A percentile compares a stretch with the other conserved stretches of the same genome.
These are phyloP conservation scores for Eilema sororculum DNA, from an alignment of 2,888 invertebrate species.

Conservation along the genomic window DNA sequence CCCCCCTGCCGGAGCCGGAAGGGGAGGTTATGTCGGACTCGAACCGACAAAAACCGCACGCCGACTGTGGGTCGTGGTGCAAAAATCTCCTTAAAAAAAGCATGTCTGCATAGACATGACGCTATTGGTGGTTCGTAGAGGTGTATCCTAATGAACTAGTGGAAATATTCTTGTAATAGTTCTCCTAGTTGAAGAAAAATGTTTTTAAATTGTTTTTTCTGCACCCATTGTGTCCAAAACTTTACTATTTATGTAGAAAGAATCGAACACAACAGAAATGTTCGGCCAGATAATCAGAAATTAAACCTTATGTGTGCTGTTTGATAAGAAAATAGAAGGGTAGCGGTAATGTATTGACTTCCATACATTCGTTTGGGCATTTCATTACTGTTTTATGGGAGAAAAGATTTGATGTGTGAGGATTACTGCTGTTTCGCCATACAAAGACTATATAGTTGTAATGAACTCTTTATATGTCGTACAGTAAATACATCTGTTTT, in stretches of 20 bases:
- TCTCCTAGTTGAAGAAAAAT: background rate
- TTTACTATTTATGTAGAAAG: constrained; percentile 38
- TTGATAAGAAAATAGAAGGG: constrained; percentile 45
- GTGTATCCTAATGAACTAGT: background rate
- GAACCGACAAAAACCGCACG: too few relatives aligned
- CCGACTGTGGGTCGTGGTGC: too few relatives aligned
- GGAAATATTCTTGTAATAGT: too few relatives aligned
- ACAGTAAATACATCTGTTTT: background rate
- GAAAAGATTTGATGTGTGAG: background rate
- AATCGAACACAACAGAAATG: constrained; percentile 48
- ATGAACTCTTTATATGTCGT: background rate
- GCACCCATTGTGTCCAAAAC: constrained; percentile 21
- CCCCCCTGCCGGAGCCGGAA: too few relatives aligned
- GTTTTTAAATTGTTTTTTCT: too few relatives aligned
- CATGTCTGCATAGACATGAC: too few relatives aligned
- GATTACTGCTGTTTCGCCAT: background rate
- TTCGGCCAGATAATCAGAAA: constrained; percentile 47
- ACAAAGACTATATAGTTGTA: background rate
- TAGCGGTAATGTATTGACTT: constrained; percentile 18
- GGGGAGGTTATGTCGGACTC: too few relatives aligned
- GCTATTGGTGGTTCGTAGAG: background rate
- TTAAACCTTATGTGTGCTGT: constrained; percentile 47
- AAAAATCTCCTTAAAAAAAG: too few relatives aligned
- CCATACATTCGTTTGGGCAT: constrained; percentile 11
- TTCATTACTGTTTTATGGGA: constrained; percentile 11